These are phyloP conservation scores for Rutpela maculata DNA, from an alignment of 2,888 invertebrate species.

Conservation along the genomic window DNA sequence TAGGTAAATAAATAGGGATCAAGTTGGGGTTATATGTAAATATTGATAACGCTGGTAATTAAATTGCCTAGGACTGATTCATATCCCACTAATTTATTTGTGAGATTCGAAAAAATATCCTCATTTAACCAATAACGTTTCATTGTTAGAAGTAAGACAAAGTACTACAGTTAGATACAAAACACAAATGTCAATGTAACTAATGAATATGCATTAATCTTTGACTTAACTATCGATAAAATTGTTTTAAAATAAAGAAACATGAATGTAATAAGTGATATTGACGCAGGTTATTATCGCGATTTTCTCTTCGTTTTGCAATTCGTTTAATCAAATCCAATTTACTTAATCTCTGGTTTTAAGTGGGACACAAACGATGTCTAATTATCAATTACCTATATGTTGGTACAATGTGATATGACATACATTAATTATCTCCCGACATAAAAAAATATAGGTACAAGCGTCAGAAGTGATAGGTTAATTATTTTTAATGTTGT, in stretches of 20 bases:
- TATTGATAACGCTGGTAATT: slow-evolving; percentile 14
- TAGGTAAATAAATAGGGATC: neutral
- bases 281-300: slow-evolving; percentile 55
- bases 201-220: slow-evolving; percentile 44
- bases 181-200: slow-evolving; percentile 35
- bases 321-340: slow-evolving; percentile 29
- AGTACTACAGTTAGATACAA: slow-evolving; percentile 17
- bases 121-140: slow-evolving; percentile 21
- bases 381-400: neutral
- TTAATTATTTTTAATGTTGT: neutral
- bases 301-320: slow-evolving; percentile 38
- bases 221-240: slow-evolving; percentile 30
- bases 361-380: neutral
- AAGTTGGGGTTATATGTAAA: slow-evolving; percentile 4
- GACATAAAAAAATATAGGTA: neutral
- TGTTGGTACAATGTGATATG: neutral
- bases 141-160: slow-evolving; percentile 5
- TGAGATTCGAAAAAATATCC: slow-evolving; percentile 2
- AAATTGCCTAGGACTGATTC: no score
- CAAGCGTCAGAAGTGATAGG: neutral
- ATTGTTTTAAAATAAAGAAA: slow-evolving; percentile 14
- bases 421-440: neutral
- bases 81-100: no score
- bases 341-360: slow-evolving; percentile 14
- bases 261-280: slow-evolving; percentile 28